Percentiles rank a stretch among this genome's conserved stretches.
Conservation (phyloP, 2,888 invertebrate genomes). For the Drosophila flavopinicola region DNA sequence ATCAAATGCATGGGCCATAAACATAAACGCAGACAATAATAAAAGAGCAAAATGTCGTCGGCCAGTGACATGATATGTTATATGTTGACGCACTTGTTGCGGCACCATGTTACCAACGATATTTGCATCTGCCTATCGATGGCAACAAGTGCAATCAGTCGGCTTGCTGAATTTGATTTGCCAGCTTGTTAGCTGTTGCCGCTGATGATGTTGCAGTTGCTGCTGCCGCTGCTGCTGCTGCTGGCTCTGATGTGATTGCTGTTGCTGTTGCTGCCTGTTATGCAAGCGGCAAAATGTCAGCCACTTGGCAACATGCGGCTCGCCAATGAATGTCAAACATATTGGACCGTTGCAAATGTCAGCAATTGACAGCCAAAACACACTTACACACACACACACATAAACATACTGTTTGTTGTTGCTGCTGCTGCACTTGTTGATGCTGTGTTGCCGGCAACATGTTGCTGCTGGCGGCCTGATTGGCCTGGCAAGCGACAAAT, state of each 20-base stretch:
- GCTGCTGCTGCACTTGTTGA: constrained; percentile 60
- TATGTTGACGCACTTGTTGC: constrained; percentile 51
- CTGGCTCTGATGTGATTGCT: constrained; percentile 46
- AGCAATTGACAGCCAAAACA: constrained; percentile 68
- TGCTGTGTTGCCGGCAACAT: constrained; percentile 59
- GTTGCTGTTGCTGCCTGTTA: constrained; percentile 51
- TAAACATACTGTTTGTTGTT: constrained; percentile 15
- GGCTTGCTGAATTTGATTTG: constrained; percentile 72
- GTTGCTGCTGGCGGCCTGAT: constrained; percentile 63
- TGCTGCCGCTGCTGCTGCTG: constrained; percentile 30
- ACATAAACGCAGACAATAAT: constrained; percentile 24
- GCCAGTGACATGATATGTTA: constrained; percentile 41
- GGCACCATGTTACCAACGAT: constrained; percentile 53
- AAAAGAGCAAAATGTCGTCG: constrained; percentile 28
- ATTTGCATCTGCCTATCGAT: constrained; percentile 67
- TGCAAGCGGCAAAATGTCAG: constrained; percentile 76
- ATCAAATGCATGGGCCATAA: constrained; percentile 53
- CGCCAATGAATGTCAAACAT: constrained; percentile 74
- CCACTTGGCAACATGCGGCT: constrained; percentile 74
- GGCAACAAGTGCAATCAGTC: constrained; percentile 74
- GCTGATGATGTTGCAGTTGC: constrained; percentile 23
- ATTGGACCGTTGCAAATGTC: constrained; percentile 76
- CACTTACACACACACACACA: constrained; percentile 36
- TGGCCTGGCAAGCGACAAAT: constrained; percentile 76
- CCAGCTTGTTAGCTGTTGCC: constrained; percentile 51